Evolutionary conservation across 2,113 vertebrate species (phyloP).

Genomic region (Elephantulus edwardii): DNA sequence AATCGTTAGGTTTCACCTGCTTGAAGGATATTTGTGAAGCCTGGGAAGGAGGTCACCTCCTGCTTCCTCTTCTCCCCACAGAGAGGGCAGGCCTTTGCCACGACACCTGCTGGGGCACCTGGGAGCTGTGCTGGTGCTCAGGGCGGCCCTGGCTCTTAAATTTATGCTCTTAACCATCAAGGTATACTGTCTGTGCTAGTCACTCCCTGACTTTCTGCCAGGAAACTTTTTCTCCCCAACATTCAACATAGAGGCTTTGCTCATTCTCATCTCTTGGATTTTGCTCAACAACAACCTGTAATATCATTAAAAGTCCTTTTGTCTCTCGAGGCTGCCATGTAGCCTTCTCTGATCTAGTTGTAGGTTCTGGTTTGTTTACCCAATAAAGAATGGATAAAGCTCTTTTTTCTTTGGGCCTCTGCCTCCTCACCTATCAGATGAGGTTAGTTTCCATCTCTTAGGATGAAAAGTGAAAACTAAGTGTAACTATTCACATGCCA

Average conservation of each 20-base stretch:
- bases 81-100: too few relatives aligned
- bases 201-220: neutral
- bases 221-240: neutral
- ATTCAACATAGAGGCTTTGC: neutral
- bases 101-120: too few relatives aligned
- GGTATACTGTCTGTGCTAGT: neutral
- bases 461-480: neutral
- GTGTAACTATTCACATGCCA: neutral
- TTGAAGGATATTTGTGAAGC: neutral
- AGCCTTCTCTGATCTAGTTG: neutral
- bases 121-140: too few relatives aligned
- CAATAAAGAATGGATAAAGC: neutral
- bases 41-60: fast-evolving
- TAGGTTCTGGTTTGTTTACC: neutral
- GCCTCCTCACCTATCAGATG: neutral
- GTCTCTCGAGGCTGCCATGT: neutral
- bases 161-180: neutral
- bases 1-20: neutral
- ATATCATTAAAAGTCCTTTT: neutral
- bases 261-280: neutral
- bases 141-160: neutral
- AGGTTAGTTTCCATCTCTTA: neutral
- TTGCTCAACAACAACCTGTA: neutral
- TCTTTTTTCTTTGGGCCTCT: neutral
- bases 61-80: neutral